A percentile compares a stretch with the other conserved stretches of the same genome.
phyloP scores from a whole-genome alignment of 2,113 vertebrate genomes.

The Chauna torquata region DNA sequence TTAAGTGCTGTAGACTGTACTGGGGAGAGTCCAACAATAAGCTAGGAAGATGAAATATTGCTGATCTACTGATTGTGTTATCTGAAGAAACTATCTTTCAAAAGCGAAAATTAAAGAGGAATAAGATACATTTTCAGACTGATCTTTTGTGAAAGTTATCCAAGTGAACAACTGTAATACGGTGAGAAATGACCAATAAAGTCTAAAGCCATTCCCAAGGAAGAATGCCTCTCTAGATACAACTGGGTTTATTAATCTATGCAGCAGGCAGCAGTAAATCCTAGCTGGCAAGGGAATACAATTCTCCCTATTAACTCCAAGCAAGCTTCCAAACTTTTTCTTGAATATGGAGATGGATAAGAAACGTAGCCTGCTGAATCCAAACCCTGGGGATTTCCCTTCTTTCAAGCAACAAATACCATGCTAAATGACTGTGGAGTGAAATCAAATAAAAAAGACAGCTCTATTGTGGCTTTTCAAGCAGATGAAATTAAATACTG shows the following conservation, averaged over 20 bases:
- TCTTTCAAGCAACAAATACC: not conserved
- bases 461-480: not conserved
- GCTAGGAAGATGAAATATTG: slow-evolving; percentile 14
- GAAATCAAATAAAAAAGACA: not conserved
- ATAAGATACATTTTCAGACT: slow-evolving; percentile 7
- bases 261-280: slow-evolving; percentile 28
- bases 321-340: not conserved
- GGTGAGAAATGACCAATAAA: slow-evolving; percentile 11
- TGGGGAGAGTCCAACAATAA: not conserved
- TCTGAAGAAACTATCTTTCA: slow-evolving; percentile 3
- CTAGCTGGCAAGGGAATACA: not conserved
- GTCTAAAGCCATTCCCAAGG: not conserved
- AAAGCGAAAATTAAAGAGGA: slow-evolving; percentile 16
- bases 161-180: slow-evolving; percentile 1
- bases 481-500: not conserved
- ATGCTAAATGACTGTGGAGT: not conserved
- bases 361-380: not conserved
- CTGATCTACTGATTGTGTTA: not conserved
- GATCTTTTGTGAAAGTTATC: not conserved
- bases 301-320: not conserved
- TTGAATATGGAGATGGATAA: not conserved
- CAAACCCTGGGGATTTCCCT: not conserved
- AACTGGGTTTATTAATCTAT: slow-evolving; percentile 15
- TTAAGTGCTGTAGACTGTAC: not conserved
- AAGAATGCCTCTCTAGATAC: not conserved